phyloP scores from a whole-genome alignment of 2,797 vertebrate species.

The Hafferia zeledoni region DNA sequence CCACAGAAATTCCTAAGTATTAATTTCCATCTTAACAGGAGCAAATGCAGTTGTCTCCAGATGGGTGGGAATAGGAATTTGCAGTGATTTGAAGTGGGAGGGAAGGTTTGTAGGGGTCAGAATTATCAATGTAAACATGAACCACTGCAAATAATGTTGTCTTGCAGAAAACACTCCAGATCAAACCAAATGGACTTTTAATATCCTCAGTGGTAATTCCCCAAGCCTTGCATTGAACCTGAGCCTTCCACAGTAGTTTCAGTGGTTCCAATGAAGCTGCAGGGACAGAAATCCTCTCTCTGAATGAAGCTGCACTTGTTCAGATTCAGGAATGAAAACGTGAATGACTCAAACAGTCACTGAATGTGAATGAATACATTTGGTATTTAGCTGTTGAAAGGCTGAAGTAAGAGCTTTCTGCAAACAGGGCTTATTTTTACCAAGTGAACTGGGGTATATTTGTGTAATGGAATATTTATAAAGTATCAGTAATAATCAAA shows the following conservation, averaged over 20 bases:
- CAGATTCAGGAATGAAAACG: neutral
- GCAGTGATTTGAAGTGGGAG: neutral
- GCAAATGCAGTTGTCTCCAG: neutral
- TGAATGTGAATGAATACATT: neutral
- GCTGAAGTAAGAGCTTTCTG: conserved; percentile 14
- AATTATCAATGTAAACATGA: neutral
- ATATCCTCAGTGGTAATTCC: neutral
- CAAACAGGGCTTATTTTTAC: conserved; percentile 28
- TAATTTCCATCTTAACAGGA: neutral
- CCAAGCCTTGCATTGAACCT: neutral
- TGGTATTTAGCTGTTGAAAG: neutral
- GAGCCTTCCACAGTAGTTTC: neutral
- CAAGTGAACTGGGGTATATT: neutral
- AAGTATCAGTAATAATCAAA: conserved; percentile 30
- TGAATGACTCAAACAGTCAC: neutral
- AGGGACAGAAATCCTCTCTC: neutral
- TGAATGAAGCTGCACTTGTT: neutral
- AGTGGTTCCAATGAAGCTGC: neutral
- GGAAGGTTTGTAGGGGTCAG: neutral
- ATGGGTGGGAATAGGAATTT: neutral
- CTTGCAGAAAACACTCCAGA: neutral
- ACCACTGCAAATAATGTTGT: neutral
- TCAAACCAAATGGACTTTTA: neutral
- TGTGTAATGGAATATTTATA: conserved; percentile 20
- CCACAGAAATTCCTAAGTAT: neutral